Evolutionary conservation across 2,888 invertebrate species (phyloP).

Genomic region (Scaptodrosophila latifasciaeformis): DNA sequence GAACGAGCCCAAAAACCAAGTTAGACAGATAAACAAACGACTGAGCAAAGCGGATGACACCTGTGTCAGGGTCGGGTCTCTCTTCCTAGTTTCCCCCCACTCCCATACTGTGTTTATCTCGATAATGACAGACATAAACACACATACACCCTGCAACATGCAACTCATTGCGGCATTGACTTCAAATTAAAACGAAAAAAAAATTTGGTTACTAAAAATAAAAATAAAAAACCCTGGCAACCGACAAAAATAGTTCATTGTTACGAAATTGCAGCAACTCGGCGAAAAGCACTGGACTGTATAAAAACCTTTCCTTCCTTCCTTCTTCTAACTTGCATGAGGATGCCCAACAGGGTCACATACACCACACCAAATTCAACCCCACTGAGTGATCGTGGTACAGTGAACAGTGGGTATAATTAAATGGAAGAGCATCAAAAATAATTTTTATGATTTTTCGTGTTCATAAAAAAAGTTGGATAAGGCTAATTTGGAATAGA

Average conservation of each 20-base stretch:
- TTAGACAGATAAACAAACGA: conserved; percentile 14
- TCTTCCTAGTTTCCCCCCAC: too few species aligned
- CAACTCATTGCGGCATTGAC: conserved; percentile 17
- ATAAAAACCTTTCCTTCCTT: conserved; percentile 42
- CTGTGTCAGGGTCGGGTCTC: conserved; percentile 37
- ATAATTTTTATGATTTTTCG: too few species aligned
- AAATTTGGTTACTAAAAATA: too few species aligned
- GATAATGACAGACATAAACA: conserved; percentile 48
- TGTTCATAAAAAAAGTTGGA: too few species aligned
- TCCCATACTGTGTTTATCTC: conserved; percentile 54
- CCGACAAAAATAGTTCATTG: conserved; percentile 10
- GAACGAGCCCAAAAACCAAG: conserved; percentile 2
- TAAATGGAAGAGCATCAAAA: too few species aligned
- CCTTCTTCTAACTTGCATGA: conserved; percentile 24
- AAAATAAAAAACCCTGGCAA: conserved; percentile 19
- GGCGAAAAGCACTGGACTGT: conserved; percentile 56
- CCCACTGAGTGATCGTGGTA: too few species aligned
- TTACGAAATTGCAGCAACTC: background rate
- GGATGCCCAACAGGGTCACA: too few species aligned
- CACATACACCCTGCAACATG: conserved; percentile 17
- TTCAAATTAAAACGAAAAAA: conserved; percentile 39
- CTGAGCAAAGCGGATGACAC: conserved; percentile 61
- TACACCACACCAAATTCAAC: too few species aligned
- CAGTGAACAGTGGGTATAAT: too few species aligned
- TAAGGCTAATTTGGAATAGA: too few species aligned